These are phyloP conservation scores for Eupelmus urozonus DNA, from an alignment of 2,888 invertebrate genomes.

Conservation along the genomic window DNA sequence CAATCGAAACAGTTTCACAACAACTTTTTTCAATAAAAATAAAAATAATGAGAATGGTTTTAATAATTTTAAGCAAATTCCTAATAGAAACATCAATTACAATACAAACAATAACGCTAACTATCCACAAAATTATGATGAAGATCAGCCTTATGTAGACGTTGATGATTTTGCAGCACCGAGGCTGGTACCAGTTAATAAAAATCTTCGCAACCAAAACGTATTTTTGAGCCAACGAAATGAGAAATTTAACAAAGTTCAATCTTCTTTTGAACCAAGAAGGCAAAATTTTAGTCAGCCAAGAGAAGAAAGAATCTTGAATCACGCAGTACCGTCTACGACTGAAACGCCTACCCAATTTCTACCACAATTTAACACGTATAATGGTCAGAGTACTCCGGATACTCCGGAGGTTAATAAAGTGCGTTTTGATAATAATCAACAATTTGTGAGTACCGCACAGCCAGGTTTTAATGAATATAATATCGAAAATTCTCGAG, in stretches of 20 bases:
- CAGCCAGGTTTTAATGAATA: conserved; percentile 25
- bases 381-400: conserved; percentile 7
- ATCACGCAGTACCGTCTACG: not conserved
- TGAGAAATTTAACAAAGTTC: not conserved
- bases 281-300: not conserved
- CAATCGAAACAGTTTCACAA: not conserved
- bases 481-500: conserved; percentile 16
- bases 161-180: conserved; percentile 45
- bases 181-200: not conserved
- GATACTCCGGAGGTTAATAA: conserved; percentile 24
- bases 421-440: conserved; percentile 7
- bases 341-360: not conserved
- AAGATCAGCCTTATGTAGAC: conserved; percentile 1
- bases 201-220: not conserved
- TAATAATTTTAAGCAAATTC: not conserved
- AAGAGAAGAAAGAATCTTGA: conserved; percentile 30
- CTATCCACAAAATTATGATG: conserved; percentile 9
- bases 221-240: not conserved
- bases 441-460: conserved; percentile 22
- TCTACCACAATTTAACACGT: not conserved
- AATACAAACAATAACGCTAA: not conserved
- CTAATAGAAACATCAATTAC: conserved; percentile 8
- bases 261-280: not conserved
- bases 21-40: not conserved
- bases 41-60: conserved; percentile 15